A percentile compares a stretch with the other conserved stretches of the same genome.
Evolutionary conservation across 2,113 vertebrate genomes (phyloP).

Genomic region (Lucifuga dentata): DNA sequence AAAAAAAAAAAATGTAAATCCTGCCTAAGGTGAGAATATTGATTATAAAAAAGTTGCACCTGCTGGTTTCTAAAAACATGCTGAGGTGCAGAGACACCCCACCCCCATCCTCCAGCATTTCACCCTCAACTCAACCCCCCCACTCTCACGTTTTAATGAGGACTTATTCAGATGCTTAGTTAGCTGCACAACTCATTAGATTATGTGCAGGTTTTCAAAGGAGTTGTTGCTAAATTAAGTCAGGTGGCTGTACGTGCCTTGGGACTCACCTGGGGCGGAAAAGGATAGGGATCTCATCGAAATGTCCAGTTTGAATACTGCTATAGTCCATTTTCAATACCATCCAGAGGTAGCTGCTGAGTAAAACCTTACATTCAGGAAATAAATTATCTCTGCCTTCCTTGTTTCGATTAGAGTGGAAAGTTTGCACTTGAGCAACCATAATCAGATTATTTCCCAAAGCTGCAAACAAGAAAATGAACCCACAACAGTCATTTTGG

Average conservation of each 20-base stretch:
- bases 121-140: slow-evolving; percentile 1
- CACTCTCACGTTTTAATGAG: neutral
- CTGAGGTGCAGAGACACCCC: slow-evolving; percentile 52
- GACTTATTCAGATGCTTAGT: slow-evolving; percentile 14
- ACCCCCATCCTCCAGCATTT: slow-evolving; percentile 28
- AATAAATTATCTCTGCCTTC: slow-evolving; percentile 37
- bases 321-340: slow-evolving; percentile 12
- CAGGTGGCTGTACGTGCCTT: slow-evolving; percentile 19
- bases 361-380: slow-evolving; percentile 30
- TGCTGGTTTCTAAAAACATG: slow-evolving; percentile 59
- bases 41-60: slow-evolving; percentile 69
- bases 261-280: slow-evolving; percentile 34
- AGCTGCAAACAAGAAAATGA: slow-evolving; percentile 22
- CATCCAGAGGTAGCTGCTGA: slow-evolving; percentile 18
- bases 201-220: slow-evolving; percentile 11
- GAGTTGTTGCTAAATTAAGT: slow-evolving; percentile 32
- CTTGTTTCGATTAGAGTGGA: slow-evolving; percentile 46
- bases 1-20: slow-evolving; percentile 42
- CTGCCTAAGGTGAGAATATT: slow-evolving; percentile 62
- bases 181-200: slow-evolving; percentile 37
- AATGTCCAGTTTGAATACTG: neutral
- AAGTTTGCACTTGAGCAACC: slow-evolving; percentile 23
- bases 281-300: slow-evolving; percentile 13
- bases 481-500: slow-evolving; percentile 23
- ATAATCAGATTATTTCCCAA: slow-evolving; percentile 41